Evolutionary conservation across 2,797 vertebrate species (phyloP), one percentile per base, ranked within the genome.

Genomic region (Hozukius guyotensis): DNA sequence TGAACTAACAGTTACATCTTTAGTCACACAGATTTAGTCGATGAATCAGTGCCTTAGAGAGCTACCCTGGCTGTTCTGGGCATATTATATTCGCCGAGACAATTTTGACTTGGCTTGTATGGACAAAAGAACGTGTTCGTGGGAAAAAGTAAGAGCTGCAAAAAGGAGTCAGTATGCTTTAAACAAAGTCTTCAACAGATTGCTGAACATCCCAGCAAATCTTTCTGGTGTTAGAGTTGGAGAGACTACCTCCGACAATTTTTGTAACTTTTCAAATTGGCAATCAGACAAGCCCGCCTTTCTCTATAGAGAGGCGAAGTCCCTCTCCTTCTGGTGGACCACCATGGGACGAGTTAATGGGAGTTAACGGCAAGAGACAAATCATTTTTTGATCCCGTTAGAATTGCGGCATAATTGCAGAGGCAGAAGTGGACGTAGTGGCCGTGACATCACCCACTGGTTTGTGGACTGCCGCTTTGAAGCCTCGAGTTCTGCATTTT

Each of bases 1-100:
- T 8, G 13, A 77, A 60, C 60, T 42, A 52, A 49, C 29, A 24
- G 68, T 32, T 74, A 65, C 67, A 69, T 70, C 67, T 82, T 60
- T 25, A 60, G 59, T 67, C 27, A 49, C 31, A 56, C 49, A 18
- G 32, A 49, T 67, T 59, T 66, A 6, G 31, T 27, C 31, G 22
- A 55, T 63, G 68, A 75, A 53, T 75, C 56, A n/a, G 25, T 24
- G 18, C 49, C 25, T 74, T 13, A 2, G 52, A 61, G 36, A 59
- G 32, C 24, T n/a, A 3, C 10, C 5, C 14, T 18, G 63, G 27
- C 34, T 12, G 62, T 36, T 65, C 36, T 42, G 36, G 42, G 22
- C 4, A 29, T 32, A 38, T 9, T 20, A 1, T 4, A 38, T 65
- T 27, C 36, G 7, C 29, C 36, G 66, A 42, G 25, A 25, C 11